Evolutionary conservation across 2,797 vertebrate genomes (phyloP), one percentile per base, ranked within the genome.

Genomic region (Morus bassanus): DNA sequence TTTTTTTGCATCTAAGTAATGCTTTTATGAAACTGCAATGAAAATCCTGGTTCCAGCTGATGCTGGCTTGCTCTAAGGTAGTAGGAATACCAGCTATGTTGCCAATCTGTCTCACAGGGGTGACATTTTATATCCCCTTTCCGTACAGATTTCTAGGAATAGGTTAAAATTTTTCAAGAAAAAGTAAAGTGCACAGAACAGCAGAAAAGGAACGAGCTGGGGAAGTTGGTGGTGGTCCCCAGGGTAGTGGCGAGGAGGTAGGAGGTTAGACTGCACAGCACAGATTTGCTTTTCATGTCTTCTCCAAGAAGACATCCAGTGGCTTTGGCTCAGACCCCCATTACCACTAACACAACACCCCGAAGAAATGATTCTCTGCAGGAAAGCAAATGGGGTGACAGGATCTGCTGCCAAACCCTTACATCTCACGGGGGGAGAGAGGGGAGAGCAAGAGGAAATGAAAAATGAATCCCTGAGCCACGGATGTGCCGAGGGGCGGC

Each of bases 361-460:
- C 0, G 15, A 69, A 93, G 85, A 88, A 93, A 89, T 13, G 0
- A 65, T n/a, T 88, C 91, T 73, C 70, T 61, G 88, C 59, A 41
- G 65, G 88, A 90, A 95, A 65, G 77, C 74, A 59, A 90, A 88
- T 1, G 30, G 89, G 93, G 88, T 11, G n/a, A 79, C 59, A 50
- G 72, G 43, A 91, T 86, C 73, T 61, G 69, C 70, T 86, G 91
- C 76, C 90, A 95, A 90, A 82, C 70, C 18, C 50, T 95, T 76
- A 33, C 9, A 2, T 88, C 67, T 91, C 83, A 41, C 53, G 67
- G 84, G 28, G 46, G 79, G 91, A 89, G 83, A 89, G 31, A 70
- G 24, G 53, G 74, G 45, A 89, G 43, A 95, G 85, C 79, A 45
- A 95, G 91, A 95, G 95, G 96, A 96, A 97, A 96, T 96, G 77